These are phyloP conservation scores for Embiotoca jacksoni DNA, from an alignment of 2,113 vertebrate genomes.

Conservation along the genomic window DNA sequence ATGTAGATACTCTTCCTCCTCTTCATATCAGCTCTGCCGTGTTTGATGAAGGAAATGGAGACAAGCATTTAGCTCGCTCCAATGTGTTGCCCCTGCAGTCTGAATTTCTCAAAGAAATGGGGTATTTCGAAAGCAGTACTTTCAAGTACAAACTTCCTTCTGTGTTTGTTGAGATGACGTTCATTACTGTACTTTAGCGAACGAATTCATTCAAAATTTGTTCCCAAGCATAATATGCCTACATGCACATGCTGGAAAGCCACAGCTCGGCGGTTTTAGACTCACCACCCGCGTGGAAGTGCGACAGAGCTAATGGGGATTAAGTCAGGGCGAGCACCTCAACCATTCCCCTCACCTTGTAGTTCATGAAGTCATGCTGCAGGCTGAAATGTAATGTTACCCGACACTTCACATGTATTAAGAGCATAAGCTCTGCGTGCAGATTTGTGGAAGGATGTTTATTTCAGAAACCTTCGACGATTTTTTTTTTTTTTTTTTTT, in stretches of 20 bases:
- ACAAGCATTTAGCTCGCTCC: not conserved
- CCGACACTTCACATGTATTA: not conserved
- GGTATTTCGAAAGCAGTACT: not conserved
- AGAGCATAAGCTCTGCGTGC: conserved; percentile 2
- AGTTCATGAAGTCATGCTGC: not conserved
- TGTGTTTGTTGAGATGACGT: not conserved
- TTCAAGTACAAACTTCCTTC: not conserved
- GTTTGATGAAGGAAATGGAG: not conserved
- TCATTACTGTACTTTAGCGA: not conserved
- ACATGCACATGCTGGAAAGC: not conserved
- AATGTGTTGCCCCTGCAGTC: conserved; percentile 8
- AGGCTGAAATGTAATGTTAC: conserved; percentile 2
- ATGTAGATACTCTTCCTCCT: too few species aligned
- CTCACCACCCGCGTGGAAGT: not conserved
- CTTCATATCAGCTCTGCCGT: too few species aligned
- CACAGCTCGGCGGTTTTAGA: conserved; percentile 25
- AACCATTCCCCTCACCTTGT: conserved; percentile 21
- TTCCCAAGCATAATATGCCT: not conserved
- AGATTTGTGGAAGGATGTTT: conserved; percentile 33
- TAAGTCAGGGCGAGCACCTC: conserved; percentile 11
- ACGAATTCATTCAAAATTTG: conserved; percentile 20
- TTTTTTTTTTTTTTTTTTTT: not conserved
- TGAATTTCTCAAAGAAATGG: conserved; percentile 5
- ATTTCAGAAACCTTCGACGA: conserved; percentile 30
- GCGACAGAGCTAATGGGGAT: conserved; percentile 23